phyloP scores from a whole-genome alignment of 2,113 vertebrate species.

The Gila orcuttii region DNA sequence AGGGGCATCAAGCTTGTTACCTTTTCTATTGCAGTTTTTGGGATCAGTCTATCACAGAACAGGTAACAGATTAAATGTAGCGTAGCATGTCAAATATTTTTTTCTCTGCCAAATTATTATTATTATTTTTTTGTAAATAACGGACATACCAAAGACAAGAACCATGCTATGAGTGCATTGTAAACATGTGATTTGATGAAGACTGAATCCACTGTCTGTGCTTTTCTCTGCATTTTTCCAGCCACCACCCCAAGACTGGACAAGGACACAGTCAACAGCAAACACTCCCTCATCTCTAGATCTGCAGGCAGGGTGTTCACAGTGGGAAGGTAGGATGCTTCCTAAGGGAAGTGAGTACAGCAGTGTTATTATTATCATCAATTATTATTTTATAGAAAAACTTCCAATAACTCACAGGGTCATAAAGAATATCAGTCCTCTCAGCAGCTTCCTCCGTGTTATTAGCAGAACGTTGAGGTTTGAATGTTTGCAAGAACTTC shows the following conservation, averaged over 20 bases:
- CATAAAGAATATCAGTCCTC: slow-evolving; percentile 70
- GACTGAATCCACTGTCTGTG: slow-evolving; percentile 33
- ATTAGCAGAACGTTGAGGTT: slow-evolving; percentile 64
- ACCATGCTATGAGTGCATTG: slow-evolving; percentile 72
- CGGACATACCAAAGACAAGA: slow-evolving; percentile 78
- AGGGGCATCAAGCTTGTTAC: slow-evolving; percentile 52
- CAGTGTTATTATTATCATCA: background rate
- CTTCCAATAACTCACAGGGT: slow-evolving; percentile 65
- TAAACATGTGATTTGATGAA: slow-evolving; percentile 64
- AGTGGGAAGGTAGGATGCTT: slow-evolving; percentile 68
- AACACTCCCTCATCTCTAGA: slow-evolving; percentile 42
- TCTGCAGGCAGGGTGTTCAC: slow-evolving; percentile 61
- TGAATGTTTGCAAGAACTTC: slow-evolving; percentile 66
- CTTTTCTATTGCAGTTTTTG: slow-evolving; percentile 16
- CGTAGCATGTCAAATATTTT: background rate
- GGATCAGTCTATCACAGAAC: slow-evolving; percentile 51
- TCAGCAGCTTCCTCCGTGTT: slow-evolving; percentile 72
- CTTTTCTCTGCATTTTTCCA: slow-evolving; percentile 4
- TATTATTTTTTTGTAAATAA: background rate
- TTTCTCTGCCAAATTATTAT: background rate
- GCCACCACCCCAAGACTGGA: slow-evolving; percentile 65
- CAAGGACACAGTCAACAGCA: slow-evolving; percentile 71
- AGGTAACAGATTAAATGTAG: background rate
- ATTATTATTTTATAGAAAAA: background rate
- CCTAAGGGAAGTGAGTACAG: slow-evolving; percentile 62